A percentile compares a stretch with the other conserved stretches of the same genome.
phyloP scores from a whole-genome alignment of 2,888 invertebrate genomes.

The Cantharis rustica region DNA sequence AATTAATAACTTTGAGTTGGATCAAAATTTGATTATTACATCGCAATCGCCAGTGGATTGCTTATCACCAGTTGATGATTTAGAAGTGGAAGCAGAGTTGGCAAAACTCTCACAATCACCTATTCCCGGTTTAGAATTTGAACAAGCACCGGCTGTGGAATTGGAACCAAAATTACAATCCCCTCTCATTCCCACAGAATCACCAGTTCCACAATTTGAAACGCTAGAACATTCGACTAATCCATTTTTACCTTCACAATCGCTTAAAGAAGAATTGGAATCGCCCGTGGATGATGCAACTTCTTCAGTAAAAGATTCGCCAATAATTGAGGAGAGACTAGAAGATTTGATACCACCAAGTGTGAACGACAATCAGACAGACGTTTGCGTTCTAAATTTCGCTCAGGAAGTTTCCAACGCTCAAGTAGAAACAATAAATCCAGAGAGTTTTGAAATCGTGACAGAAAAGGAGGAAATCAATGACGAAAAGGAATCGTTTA shows the following conservation, averaged over 20 bases:
- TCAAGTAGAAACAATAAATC: not conserved
- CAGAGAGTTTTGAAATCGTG: not conserved
- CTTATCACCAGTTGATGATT: not conserved
- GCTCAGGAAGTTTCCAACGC: conserved; percentile 32
- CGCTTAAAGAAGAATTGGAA: conserved; percentile 15
- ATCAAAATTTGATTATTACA: not conserved
- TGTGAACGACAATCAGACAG: conserved; percentile 1
- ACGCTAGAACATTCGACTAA: not conserved
- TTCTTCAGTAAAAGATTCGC: conserved; percentile 50
- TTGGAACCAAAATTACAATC: not conserved
- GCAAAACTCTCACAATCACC: not conserved
- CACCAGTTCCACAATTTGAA: not conserved
- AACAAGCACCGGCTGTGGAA: not conserved
- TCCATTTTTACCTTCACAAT: not conserved
- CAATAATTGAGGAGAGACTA: not conserved
- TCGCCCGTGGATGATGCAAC: conserved; percentile 48
- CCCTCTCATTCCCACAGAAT: not conserved
- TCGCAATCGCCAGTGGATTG: not conserved
- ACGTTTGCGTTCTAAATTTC: not conserved
- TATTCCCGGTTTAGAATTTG: not conserved
- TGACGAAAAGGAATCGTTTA: not conserved
- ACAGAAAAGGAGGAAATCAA: not conserved
- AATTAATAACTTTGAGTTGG: not conserved
- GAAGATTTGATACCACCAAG: conserved; percentile 3
- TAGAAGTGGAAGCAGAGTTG: not conserved